Percentiles rank a stretch among this genome's conserved stretches.
Conservation (phyloP, 1,140 invertebrate species). For the Stenopsyche tienmushanensis region DNA sequence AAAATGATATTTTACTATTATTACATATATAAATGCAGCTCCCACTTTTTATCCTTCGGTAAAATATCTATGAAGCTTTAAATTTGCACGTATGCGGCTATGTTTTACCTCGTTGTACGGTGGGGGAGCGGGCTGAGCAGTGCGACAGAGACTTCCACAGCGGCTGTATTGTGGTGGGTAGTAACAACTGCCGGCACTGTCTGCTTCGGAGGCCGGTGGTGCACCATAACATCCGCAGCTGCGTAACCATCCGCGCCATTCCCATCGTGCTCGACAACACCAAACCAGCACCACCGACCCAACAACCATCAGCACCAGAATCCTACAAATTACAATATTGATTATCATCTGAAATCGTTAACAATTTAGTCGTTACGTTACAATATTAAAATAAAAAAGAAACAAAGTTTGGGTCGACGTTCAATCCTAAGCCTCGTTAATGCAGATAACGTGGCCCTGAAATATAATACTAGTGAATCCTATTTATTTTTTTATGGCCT, state of each 20-base stretch:
- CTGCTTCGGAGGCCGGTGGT: conserved; percentile 63
- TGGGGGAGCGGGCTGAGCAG: conserved; percentile 73
- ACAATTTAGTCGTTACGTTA: no score
- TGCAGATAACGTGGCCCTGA: no score
- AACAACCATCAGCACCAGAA: conserved; percentile 51
- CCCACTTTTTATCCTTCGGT: no score
- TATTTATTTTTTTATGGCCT: no score
- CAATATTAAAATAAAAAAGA: no score
- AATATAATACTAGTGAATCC: no score
- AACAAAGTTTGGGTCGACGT: no score
- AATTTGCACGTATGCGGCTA: no score
- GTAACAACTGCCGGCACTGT: conserved; percentile 73
- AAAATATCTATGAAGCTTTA: no score
- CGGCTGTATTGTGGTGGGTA: conserved; percentile 76
- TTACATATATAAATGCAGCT: no score
- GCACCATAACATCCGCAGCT: conserved; percentile 46
- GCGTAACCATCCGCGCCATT: conserved; percentile 54
- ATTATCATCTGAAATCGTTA: background rate
- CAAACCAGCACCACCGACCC: conserved; percentile 67
- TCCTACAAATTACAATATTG: conserved; percentile 19
- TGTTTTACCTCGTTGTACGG: conserved; percentile 83
- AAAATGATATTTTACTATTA: no score
- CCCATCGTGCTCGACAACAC: conserved; percentile 60
- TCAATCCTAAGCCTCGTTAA: no score
- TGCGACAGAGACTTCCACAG: conserved; percentile 75